Evolutionary conservation across 2,113 vertebrate species (phyloP), one percentile per base, ranked within the genome.

Genomic region (Geothlypis trichas): DNA sequence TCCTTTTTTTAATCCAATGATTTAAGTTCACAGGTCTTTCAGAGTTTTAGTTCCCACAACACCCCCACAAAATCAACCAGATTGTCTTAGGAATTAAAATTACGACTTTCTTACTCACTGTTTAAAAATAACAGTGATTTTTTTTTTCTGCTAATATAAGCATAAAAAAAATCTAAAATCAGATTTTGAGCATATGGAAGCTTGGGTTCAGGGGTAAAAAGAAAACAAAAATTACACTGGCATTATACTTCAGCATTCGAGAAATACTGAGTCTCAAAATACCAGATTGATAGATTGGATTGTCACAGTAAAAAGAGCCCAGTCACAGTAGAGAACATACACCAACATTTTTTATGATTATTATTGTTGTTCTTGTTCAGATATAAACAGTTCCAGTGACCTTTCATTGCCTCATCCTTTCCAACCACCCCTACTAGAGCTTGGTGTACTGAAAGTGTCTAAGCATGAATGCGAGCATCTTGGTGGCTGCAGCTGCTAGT

Each of bases 341-440:
- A 91, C 44, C 46, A 77, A 75, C 49, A 78, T 89, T 89, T 87
- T 71, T 86, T 84, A 47, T 89, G 7, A 54, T 75, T 67, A 54
- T 77, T 77, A 42, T 55, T 90, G 72, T 87, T 94, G 35, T 75
- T 96, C 72, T 84, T 94, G 79, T 91, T 96, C 87, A 86, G 77
- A 93, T 65, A 81, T 93, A 96, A 97, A 91, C 84, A 96, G 84
- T 78, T 95, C 86, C 75, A 78, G 89, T 96, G 93, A 97, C 97
- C 97, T 97, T 97, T 97, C 95, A 73, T 92, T 96, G 87, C 90
- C 94, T 97, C 87, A 83, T 95, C 93, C 79, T 95, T 97, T 97
- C 96, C 97, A 97, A 91, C 95, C 73, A 47, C 84, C 86, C 84
- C 77, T 84, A 26, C 95, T 78, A 92, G 92, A 91, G 92, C 71